Evolutionary conservation across 1,140 invertebrate genomes (phyloP).

Genomic region (Portunus trituberculatus): DNA sequence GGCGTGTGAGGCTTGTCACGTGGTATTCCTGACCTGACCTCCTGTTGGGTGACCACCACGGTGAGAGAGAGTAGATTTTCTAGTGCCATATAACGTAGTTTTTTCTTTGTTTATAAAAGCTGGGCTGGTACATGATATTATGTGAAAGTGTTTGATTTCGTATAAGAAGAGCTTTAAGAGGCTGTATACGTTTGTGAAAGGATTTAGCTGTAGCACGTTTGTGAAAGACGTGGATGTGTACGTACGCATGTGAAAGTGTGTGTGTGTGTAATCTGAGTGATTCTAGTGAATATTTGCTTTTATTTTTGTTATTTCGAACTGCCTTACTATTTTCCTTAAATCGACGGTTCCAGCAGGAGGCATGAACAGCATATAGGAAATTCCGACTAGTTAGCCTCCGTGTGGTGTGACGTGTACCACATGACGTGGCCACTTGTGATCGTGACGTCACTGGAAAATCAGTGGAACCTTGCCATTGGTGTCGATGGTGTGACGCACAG

Average conservation of each 20-base stretch:
- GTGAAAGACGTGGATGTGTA: background rate
- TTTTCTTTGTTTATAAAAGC: background rate
- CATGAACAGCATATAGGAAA: background rate
- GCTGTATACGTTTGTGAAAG: background rate
- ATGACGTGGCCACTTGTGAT: background rate
- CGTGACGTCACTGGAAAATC: background rate
- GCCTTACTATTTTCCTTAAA: background rate
- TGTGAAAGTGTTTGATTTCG: background rate
- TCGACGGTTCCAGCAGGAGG: background rate
- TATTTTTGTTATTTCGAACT: background rate
- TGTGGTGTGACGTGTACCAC: background rate
- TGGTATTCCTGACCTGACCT: constrained; percentile 20
- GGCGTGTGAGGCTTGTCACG: background rate
- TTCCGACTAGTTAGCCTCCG: background rate
- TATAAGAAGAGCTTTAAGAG: background rate
- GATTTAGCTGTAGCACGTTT: background rate
- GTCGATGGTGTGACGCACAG: background rate
- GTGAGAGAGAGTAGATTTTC: background rate
- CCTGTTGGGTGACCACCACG: background rate
- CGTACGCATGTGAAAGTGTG: background rate
- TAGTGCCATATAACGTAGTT: background rate
- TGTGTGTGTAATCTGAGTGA: background rate
- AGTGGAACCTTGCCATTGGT: background rate
- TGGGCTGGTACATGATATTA: background rate
- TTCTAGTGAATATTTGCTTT: background rate